Base-by-base conservation (phyloP, 2,113 vertebrate genomes). In the Camelus dromedarius region DNA sequence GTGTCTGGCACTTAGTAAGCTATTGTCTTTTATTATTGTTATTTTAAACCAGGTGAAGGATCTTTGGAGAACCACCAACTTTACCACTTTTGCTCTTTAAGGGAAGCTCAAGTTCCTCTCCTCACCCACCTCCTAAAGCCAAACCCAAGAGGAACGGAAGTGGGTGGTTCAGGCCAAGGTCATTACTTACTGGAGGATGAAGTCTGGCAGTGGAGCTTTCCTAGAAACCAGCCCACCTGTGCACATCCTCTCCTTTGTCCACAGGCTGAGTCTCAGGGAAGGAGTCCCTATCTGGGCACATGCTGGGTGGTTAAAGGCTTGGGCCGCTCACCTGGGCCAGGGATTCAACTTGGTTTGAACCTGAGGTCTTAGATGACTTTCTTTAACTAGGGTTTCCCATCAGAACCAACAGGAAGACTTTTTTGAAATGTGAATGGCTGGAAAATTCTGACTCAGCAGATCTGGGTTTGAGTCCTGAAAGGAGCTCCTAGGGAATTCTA, bases 51-150 rank as follows among this genome's bases (percentile, higher is more conserved):
- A 0, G 0, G 19, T 13, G 24, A 11, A 79, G 15, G n/a, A 77
- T 14, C 46, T 72, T 87, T 13, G 30, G 88, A 75, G 48, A 93
- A 35, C 70, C 75, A 48, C 24, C 52, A 24, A 16, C 64, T 20
- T 42, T n/a, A 83, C 66, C 22, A 48, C 48, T 50, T 90, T 77
- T 56, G 52, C 70, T 88, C 96, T 96, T 81, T 58, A 81, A 62
- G 56, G 64, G 81, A 89, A 70, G 84, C 91, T 85, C 88, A 22
- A 8, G 16, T 54, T n/a, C 96, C 86, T 93, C 28, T 66, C 54
- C 50, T 91, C 50, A 58, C 19, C 73, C 14, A 18, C 58, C 38
- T 56, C 35, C 19, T 46, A 4, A 38, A 0, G 35, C 28, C 76
- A 62, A 70, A 50, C 30, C 13, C 22, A 9, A 32, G 32, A 90